phyloP scores from a whole-genome alignment of 2,113 vertebrate genomes.

The human (Homo sapiens) region GRCh38 chr3:188847501-188848000 shows the following conservation, averaged over 20 bases:
- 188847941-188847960: neutral
- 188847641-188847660: neutral
- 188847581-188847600: neutral
- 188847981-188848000: neutral
- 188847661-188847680: neutral
- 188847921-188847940: neutral
- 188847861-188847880: neutral
- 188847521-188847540: neutral
- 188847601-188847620: neutral
- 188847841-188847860: neutral
- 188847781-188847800: neutral
- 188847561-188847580: neutral
- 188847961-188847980: neutral
- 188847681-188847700: neutral
- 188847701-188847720: neutral
- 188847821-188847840: neutral
- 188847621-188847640: neutral
- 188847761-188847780: neutral
- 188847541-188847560: neutral
- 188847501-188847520: neutral
- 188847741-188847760: neutral
- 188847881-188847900: neutral
- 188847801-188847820: neutral
- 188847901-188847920: neutral
- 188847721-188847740: neutral